These are phyloP conservation scores for Sternarchorhynchus goeldii DNA, from an alignment of 2,797 vertebrate species.

Conservation along the genomic window DNA sequence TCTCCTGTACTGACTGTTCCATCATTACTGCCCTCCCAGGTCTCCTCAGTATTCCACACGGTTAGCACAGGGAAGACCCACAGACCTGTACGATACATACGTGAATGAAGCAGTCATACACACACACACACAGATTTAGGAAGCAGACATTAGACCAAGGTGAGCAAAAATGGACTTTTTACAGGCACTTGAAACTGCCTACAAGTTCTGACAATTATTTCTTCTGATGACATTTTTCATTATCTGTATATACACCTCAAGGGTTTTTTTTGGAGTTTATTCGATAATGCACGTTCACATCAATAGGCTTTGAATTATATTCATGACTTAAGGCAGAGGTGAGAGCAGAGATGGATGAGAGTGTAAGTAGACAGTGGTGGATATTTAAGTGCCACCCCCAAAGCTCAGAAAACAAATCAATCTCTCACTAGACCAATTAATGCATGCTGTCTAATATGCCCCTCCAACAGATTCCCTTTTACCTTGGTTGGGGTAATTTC, in stretches of 20 bases:
- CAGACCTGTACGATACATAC: slow-evolving; percentile 18
- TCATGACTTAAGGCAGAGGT: slow-evolving; percentile 2
- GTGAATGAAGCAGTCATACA: neutral
- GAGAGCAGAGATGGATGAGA: neutral
- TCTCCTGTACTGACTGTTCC: slow-evolving; percentile 37
- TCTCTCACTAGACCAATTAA: neutral
- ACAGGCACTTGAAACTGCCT: slow-evolving; percentile 9
- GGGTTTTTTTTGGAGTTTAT: slow-evolving; percentile 4
- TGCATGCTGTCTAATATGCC: neutral
- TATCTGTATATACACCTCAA: slow-evolving; percentile 2
- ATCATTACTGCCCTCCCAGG: slow-evolving; percentile 44
- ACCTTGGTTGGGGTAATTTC: neutral
- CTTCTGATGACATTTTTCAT: slow-evolving; percentile 32
- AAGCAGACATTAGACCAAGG: neutral
- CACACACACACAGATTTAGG: slow-evolving; percentile 1
- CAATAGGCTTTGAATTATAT: slow-evolving; percentile 26
- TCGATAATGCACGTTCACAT: slow-evolving; percentile 30
- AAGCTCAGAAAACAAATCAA: neutral
- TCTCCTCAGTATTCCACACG: slow-evolving; percentile 55
- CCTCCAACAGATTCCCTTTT: neutral
- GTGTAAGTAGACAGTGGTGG: neutral
- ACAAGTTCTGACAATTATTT: slow-evolving; percentile 26
- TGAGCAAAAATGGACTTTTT: neutral
- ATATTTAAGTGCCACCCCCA: neutral
- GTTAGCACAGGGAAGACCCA: slow-evolving; percentile 30